These are phyloP conservation scores for Dromas ardeola DNA, from an alignment of 2,113 vertebrate species.

Conservation along the genomic window DNA sequence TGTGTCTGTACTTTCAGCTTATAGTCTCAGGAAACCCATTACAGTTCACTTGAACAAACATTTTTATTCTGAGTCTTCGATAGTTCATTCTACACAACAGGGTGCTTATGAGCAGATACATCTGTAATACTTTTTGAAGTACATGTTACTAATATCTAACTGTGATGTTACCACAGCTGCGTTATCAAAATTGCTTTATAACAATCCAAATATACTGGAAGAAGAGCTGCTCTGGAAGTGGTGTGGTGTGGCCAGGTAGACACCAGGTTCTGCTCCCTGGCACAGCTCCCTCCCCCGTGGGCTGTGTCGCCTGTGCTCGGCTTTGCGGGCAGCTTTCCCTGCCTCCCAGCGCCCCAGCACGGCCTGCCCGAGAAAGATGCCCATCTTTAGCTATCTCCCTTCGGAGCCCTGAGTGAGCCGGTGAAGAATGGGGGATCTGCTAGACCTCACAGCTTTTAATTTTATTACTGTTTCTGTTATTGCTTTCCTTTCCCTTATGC, in stretches of 20 bases:
- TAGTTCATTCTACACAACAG: background rate
- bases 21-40: background rate
- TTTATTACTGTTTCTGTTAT: background rate
- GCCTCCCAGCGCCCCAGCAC: background rate
- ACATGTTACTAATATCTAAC: background rate
- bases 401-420: background rate
- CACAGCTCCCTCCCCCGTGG: background rate
- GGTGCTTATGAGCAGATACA: background rate
- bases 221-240: background rate
- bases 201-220: background rate
- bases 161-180: background rate
- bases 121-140: background rate
- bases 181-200: background rate
- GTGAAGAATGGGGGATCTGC: background rate
- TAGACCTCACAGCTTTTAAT: background rate
- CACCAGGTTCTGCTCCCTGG: background rate
- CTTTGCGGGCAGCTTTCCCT: background rate
- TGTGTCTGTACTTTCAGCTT: background rate
- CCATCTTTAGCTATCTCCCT: background rate
- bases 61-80: background rate
- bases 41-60: background rate
- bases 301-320: fast-evolving
- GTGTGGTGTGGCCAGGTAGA: too few relatives aligned
- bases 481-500: background rate
- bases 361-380: fast-evolving